Evolutionary conservation across 2,888 invertebrate species (phyloP).

Genomic region (Limnephilus lunatus): DNA sequence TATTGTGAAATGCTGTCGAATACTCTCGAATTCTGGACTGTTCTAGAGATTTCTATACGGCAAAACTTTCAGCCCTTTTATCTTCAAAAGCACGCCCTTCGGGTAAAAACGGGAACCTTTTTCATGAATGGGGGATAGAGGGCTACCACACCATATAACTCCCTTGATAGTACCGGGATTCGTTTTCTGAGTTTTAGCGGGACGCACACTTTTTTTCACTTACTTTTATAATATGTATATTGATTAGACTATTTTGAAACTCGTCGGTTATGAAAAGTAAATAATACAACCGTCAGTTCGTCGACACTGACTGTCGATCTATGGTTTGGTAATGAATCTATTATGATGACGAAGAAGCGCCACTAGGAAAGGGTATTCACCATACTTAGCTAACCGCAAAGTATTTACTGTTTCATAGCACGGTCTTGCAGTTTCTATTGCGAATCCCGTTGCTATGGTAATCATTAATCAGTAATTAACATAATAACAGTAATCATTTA

Average conservation of each 20-base stretch:
- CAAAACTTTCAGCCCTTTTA: too few species aligned
- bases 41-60: too few species aligned
- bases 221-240: too few species aligned
- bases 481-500: not conserved
- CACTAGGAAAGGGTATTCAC: not conserved
- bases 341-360: not conserved
- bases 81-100: too few species aligned
- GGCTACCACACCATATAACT: too few species aligned
- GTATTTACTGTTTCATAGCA: not conserved
- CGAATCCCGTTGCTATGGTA: not conserved
- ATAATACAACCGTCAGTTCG: not conserved
- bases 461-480: not conserved
- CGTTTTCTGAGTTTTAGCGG: too few species aligned
- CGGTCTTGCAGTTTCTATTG: not conserved
- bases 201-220: too few species aligned
- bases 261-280: not conserved
- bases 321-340: not conserved
- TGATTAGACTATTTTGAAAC: not conserved
- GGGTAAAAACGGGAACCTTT: too few species aligned
- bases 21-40: too few species aligned
- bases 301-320: not conserved
- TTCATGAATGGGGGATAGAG: too few species aligned
- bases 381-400: not conserved
- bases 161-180: too few species aligned
- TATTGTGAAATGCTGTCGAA: too few species aligned